phyloP scores from a whole-genome alignment of 2,888 invertebrate genomes.

The Muschampia plurimacula region DNA sequence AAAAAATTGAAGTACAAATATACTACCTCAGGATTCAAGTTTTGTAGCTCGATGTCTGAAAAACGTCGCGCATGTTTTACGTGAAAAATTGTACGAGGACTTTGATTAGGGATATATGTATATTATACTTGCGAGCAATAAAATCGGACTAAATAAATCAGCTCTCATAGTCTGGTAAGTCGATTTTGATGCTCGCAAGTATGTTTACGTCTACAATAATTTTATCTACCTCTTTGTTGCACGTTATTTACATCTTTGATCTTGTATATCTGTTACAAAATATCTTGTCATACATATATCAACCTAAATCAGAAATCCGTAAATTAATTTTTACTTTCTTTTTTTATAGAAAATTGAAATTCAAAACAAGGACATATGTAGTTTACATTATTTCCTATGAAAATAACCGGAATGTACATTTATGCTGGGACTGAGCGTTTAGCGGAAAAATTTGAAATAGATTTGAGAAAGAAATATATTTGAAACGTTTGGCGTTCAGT shows the following conservation, averaged over 20 bases:
- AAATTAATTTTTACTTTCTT: no score
- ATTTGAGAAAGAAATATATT: constrained; percentile 46
- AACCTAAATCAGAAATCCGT: not conserved
- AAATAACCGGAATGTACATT: constrained; percentile 34
- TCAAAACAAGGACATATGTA: not conserved
- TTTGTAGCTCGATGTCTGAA: constrained; percentile 57
- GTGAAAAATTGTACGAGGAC: constrained; percentile 47
- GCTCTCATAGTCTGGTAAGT: no score
- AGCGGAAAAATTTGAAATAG: constrained; percentile 51
- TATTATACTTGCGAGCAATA: not conserved
- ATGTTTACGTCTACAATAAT: not conserved
- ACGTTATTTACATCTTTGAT: no score
- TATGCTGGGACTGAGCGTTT: constrained; percentile 49
- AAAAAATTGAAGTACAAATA: constrained; percentile 80
- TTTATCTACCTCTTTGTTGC: not conserved
- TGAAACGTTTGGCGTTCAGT: constrained; percentile 49
- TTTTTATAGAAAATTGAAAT: no score
- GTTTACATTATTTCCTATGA: not conserved
- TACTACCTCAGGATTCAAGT: constrained; percentile 85
- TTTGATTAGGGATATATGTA: constrained; percentile 18
- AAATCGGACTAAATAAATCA: no score
- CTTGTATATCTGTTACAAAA: no score
- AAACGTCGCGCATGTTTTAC: constrained; percentile 56
- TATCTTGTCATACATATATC: no score
- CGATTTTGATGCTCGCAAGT: no score